Base-by-base conservation (phyloP, 1,140 invertebrate genomes). In the Alviniconcha marisindica region DNA sequence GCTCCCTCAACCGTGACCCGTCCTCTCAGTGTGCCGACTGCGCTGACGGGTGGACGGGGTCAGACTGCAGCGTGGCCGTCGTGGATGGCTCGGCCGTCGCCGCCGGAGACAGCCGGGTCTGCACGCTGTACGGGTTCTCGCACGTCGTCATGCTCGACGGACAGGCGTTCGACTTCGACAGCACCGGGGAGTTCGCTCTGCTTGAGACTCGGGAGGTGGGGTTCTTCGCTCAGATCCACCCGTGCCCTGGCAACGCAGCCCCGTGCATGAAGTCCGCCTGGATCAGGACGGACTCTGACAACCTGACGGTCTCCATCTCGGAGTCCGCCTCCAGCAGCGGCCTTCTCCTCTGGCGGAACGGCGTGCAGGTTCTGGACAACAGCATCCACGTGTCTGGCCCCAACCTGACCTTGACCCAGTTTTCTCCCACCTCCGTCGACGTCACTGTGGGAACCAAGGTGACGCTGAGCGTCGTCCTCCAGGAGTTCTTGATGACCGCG, bases 91-190 rank as follows among this genome's bases (percentile, higher is more conserved):
- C 42, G 24, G 66, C 71, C 5, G 28, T 38, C 56, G 78, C 56
- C 33, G 78, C 56, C 33, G 54, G 71, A 69, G 42, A 78, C 31
- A 40, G 38, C 71, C 15, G 79, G 74, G 77, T 89, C 18, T 87
- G 86, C 69, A 76, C 36, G 2, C 40, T 85, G 10, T 87, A 74
- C 83, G 85, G 88, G 14, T 60, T 84, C 33, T 81, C 83, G 42
- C 83, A 87, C 63, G 77, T 83, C 48, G 80, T 85, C 60, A 86
- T 87, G 84, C 88, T 89, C 84, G 88, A 89, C 74, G 88, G 88
- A 40, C 87, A 89, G 60, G 78, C 84, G 2, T 87, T 77, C 54
- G 48, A 51, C 44, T 56, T 89, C 24, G 77, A 82, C 40, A 85
- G 40, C 21, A 54, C 81, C 18, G 84, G 88, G 42, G 84, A 86